phyloP scores from a whole-genome alignment of 1,140 invertebrate genomes.

The Heterodera schachtii region DNA sequence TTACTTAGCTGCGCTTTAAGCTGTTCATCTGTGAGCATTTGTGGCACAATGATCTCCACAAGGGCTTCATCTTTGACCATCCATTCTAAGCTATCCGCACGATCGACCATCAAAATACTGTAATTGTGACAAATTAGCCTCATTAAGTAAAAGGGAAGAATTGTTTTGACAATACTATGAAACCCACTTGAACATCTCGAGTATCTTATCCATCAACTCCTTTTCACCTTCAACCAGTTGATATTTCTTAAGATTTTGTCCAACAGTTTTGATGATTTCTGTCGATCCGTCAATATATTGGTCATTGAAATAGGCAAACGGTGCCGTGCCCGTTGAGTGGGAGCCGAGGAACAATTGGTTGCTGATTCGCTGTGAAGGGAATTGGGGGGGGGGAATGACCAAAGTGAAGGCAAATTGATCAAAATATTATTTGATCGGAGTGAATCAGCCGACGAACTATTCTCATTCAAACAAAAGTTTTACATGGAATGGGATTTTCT shows the following conservation, averaged over 20 bases:
- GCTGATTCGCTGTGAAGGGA: constrained; percentile 9
- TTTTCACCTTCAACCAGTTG: background rate
- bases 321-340: constrained; percentile 8
- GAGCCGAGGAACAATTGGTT: constrained; percentile 22
- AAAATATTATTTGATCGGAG: too few species aligned
- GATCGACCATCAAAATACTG: background rate
- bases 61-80: background rate
- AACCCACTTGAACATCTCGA: background rate
- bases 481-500: constrained; percentile 26
- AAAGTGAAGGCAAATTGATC: too few species aligned
- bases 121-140: background rate
- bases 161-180: background rate
- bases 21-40: background rate
- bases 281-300: constrained; percentile 18
- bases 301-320: constrained; percentile 15
- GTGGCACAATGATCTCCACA: background rate
- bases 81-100: background rate
- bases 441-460: too few species aligned
- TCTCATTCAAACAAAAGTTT: too few species aligned
- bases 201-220: background rate
- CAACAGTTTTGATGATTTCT: constrained; percentile 18
- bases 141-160: background rate
- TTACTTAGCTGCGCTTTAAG: background rate
- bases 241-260: too few species aligned
- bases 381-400: too few species aligned